Evolutionary conservation across 35 echinoderm and acorn worm genomes (phyloP), one percentile per base, ranked within the genome.

Genomic region (Lytechinus variegatus): DNA sequence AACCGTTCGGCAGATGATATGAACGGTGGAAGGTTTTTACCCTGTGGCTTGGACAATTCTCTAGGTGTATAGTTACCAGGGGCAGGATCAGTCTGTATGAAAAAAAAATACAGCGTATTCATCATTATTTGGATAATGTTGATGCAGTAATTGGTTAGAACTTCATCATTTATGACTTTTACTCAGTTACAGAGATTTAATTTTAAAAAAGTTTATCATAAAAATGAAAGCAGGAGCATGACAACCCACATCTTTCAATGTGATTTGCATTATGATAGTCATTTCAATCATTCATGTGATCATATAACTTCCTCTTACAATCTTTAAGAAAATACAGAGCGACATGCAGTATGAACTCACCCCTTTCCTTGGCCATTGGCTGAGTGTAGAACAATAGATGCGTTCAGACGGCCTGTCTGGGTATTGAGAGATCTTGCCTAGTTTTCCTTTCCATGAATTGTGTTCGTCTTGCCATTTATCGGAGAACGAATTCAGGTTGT

Each of bases 381-480:
- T 97, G 14, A 99, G 97, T 10, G 97, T 99, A 27, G 97, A 97
- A 51, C 98, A 99, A 86, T 97, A 95, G 8, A 99, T 95, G 27
- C 98, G 95, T 53, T 99, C 98, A 58, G 97, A 93, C 27, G 98
- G 98, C 52, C 95, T 97, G 0, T 94, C 53, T 14, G 98, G 98
- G 89, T 99, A 97, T 87, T 98, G 98, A 33, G 55, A 89, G 13
- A 98, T 96, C 94, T 99, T 99, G 28, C 98, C 87, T 51, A 99
- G 94, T 54, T 94, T 95, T 6, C 98, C 98, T 44, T 99, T 95
- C 94, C 95, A 98, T 51, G 87, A 27, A 89, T 97, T 95, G 57
- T 99, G 98, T 94, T 99, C 98, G 87, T 99, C 97, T 52, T 99
- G 88, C 98, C 98, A 99, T 89, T 98, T 99, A 86, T 97, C 96